Evolutionary conservation across 2,113 vertebrate genomes (phyloP).

Genomic region (Thunnus maccoyii): DNA sequence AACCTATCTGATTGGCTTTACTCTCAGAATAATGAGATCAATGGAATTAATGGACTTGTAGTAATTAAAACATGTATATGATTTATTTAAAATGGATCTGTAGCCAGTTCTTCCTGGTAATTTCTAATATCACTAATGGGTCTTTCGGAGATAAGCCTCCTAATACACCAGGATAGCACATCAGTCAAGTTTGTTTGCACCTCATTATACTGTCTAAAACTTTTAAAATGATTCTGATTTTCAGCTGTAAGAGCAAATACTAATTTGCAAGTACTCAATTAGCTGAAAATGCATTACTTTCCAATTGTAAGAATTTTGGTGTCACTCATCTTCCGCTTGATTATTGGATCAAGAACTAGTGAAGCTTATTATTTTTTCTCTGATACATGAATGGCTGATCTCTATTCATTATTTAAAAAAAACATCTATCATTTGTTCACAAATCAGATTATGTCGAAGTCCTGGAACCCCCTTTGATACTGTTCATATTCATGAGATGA

Average conservation of each 20-base stretch:
- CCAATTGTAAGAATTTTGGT: too few relatives aligned
- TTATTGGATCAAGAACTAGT: background rate
- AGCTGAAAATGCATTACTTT: too few relatives aligned
- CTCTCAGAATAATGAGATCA: conserved; percentile 8
- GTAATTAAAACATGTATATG: conserved; percentile 16
- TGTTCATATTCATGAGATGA: too few relatives aligned
- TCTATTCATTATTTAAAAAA: too few relatives aligned
- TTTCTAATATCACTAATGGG: background rate
- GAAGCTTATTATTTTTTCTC: too few relatives aligned
- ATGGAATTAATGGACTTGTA: background rate
- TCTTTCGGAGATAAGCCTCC: background rate
- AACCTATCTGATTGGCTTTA: background rate
- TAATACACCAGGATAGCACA: background rate
- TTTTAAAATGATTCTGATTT: background rate
- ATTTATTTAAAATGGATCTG: background rate
- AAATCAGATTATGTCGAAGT: background rate
- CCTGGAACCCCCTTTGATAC: background rate
- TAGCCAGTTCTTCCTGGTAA: background rate
- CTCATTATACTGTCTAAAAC: conserved; percentile 9
- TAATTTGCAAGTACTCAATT: too few relatives aligned
- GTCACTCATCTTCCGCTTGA: background rate
- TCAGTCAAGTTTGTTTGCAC: background rate
- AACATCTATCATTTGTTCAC: too few relatives aligned
- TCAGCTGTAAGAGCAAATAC: too few relatives aligned
- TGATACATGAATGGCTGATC: too few relatives aligned